Conservation (phyloP, 2,113 vertebrate genomes). For the Labeo catla region DNA sequence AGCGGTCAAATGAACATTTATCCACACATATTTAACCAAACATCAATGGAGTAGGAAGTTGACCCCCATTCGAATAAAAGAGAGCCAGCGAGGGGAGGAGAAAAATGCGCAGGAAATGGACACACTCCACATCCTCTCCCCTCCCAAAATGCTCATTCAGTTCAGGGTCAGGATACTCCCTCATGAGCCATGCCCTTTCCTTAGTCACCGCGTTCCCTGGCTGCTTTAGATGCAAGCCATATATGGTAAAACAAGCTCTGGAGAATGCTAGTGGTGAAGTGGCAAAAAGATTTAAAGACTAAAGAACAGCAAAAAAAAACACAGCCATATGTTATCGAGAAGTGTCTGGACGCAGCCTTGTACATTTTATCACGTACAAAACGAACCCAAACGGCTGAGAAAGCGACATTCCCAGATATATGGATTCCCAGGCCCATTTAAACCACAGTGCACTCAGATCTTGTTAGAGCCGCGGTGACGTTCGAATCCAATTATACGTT, state of each 20-base stretch:
- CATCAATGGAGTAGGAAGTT: not conserved
- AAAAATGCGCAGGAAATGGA: conserved; percentile 68
- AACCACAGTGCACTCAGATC: not conserved
- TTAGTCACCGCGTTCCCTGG: conserved; percentile 66
- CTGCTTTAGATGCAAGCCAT: conserved; percentile 66
- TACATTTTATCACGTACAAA: conserved; percentile 7
- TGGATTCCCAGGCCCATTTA: not conserved
- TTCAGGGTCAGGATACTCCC: conserved; percentile 57
- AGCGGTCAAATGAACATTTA: not conserved
- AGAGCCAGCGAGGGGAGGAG: conserved; percentile 34
- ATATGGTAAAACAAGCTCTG: conserved; percentile 76
- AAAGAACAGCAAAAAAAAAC: conserved; percentile 53
- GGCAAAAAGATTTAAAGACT: conserved; percentile 62
- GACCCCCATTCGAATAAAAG: conserved; percentile 19
- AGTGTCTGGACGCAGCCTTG: conserved; percentile 9
- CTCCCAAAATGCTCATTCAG: conserved; percentile 32
- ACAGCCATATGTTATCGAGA: conserved; percentile 72
- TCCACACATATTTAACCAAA: not conserved
- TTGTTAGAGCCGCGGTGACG: not conserved
- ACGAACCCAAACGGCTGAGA: not conserved
- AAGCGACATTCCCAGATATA: not conserved
- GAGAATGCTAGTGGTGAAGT: conserved; percentile 65
- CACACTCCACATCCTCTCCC: conserved; percentile 61
- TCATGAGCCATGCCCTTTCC: conserved; percentile 65
- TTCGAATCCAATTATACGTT: conserved; percentile 18